A percentile compares a stretch with the other conserved stretches of the same genome.
phyloP scores from a whole-genome alignment of 2,113 vertebrate genomes.

The Menura novaehollandiae region DNA sequence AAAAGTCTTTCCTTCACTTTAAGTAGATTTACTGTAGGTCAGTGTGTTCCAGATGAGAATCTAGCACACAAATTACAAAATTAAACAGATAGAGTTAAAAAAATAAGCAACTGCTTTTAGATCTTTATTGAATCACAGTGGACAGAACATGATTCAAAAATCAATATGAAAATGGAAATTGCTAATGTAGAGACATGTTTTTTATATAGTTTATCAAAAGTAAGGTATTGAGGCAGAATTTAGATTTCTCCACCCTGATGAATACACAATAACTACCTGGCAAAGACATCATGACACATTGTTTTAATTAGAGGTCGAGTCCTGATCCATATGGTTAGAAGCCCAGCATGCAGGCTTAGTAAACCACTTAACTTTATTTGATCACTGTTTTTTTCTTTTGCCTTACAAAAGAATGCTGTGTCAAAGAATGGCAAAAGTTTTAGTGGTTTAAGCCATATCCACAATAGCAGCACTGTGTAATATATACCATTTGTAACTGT shows the following conservation, averaged over 20 bases:
- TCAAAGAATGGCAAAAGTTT: neutral
- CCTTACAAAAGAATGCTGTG: neutral
- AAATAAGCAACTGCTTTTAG: neutral
- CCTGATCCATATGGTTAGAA: neutral
- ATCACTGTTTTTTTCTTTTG: neutral
- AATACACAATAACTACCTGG: neutral
- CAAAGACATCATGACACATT: accelerated
- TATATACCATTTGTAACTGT: accelerated
- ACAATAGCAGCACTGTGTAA: neutral
- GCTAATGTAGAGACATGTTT: neutral
- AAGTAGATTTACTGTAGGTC: neutral
- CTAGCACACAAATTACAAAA: neutral
- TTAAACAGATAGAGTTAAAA: neutral
- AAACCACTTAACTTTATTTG: neutral
- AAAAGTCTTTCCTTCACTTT: neutral
- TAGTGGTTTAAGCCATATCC: neutral
- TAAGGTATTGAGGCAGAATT: neutral
- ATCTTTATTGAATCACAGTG: neutral
- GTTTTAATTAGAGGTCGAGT: neutral
- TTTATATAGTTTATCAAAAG: neutral
- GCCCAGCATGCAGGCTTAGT: neutral
- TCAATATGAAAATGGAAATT: neutral
- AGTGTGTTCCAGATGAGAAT: neutral
- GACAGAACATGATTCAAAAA: neutral
- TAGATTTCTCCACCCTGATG: neutral